Percentiles rank a stretch among this genome's conserved stretches.
These are phyloP conservation scores for Loriculus beryllinus DNA, from an alignment of 2,797 vertebrate genomes.

Conservation along the genomic window DNA sequence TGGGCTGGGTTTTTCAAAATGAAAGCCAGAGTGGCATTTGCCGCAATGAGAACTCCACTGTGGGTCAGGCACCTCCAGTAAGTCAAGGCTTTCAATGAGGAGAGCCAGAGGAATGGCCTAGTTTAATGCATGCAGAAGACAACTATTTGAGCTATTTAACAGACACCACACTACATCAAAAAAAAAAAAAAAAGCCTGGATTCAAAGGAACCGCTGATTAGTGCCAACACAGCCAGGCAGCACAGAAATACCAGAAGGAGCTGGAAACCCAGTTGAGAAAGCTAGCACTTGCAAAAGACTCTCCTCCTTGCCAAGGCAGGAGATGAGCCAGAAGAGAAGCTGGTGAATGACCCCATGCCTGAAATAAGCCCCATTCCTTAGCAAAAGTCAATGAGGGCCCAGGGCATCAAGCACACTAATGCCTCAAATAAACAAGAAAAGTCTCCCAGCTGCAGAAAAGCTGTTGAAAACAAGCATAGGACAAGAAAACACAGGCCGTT, in stretches of 20 bases:
- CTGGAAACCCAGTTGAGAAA: background rate
- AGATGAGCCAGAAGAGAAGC: background rate
- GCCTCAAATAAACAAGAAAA: background rate
- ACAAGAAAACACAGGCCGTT: background rate
- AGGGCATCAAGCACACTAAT: background rate
- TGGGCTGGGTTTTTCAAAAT: conserved; percentile 29
- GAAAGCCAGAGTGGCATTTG: background rate
- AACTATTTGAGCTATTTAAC: background rate
- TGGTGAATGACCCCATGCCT: background rate
- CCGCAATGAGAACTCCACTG: background rate
- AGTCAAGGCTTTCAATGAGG: background rate
- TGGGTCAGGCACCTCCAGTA: background rate
- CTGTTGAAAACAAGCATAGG: background rate
- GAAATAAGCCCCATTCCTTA: background rate
- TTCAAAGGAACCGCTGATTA: background rate
- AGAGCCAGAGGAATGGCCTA: background rate
- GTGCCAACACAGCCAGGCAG: background rate
- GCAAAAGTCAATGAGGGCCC: background rate
- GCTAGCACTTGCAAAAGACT: background rate
- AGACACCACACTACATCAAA: background rate
- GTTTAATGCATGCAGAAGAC: background rate
- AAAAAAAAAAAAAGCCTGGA: background rate
- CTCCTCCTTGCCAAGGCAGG: background rate
- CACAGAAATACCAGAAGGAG: background rate
- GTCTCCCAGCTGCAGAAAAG: background rate